These are phyloP conservation scores for Luidia sarsii DNA, from an alignment of 53 echinoderm and acorn worm genomes.

Conservation along the genomic window DNA sequence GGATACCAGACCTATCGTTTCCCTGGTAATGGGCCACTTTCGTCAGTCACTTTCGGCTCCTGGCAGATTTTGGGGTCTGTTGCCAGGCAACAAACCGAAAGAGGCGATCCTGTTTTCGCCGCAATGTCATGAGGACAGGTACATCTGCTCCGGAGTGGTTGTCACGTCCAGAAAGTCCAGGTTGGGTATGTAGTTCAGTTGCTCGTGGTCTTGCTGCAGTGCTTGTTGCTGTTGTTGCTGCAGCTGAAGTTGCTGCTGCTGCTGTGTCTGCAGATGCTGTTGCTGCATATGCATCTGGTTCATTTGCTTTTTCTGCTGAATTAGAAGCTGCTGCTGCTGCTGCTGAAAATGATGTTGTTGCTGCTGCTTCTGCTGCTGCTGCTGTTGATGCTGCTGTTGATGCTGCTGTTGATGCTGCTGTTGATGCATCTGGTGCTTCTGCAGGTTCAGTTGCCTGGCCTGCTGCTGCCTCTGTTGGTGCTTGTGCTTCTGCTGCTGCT, in stretches of 20 bases:
- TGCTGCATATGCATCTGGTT: constrained; percentile 6
- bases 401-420: not conserved
- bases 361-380: constrained; percentile 39
- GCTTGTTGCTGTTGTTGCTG: constrained; percentile 27
- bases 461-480: constrained; percentile 48
- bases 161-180: constrained; percentile 25
- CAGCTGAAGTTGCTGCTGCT: constrained; percentile 11
- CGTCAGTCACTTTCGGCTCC: no score
- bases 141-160: constrained; percentile 25
- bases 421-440: not conserved
- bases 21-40: no score
- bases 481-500: constrained; percentile 20
- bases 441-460: not conserved
- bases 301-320: constrained; percentile 36
- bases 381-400: not conserved
- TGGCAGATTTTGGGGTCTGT: no score
- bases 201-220: constrained; percentile 45
- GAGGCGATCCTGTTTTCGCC: no score
- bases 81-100: no score
- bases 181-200: not conserved
- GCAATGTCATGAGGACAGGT: no score
- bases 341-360: constrained; percentile 42
- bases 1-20: no score
- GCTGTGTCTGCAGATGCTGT: constrained; percentile 37
- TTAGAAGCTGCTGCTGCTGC: constrained; percentile 24